A percentile compares a stretch with the other conserved stretches of the same genome.
These are phyloP conservation scores for Galeopterus variegatus DNA, from an alignment of 2,113 vertebrate species.

Conservation along the genomic window DNA sequence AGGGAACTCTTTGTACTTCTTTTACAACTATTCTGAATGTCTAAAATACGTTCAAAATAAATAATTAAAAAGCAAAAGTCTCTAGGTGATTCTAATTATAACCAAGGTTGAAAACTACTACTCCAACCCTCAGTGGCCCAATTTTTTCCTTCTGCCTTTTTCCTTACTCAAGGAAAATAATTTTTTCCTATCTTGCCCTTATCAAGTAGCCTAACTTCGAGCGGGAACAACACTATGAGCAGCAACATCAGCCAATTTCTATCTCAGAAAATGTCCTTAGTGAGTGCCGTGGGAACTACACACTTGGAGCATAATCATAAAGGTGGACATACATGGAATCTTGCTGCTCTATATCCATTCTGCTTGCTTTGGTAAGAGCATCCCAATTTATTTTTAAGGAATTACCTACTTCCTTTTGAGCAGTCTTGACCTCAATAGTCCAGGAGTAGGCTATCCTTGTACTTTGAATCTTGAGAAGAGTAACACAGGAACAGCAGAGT, in stretches of 20 bases:
- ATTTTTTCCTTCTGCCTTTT: not conserved
- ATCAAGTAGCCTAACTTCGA: not conserved
- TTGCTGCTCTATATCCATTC: not conserved
- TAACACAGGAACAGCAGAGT: not conserved
- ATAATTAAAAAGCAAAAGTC: conserved; percentile 16
- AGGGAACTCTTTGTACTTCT: not conserved
- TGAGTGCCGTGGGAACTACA: not conserved
- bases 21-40: not conserved
- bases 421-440: not conserved
- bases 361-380: conserved; percentile 2
- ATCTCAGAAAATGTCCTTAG: not conserved
- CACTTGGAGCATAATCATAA: not conserved
- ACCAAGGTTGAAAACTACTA: not conserved
- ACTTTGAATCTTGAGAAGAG: conserved; percentile 40
- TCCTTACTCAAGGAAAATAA: not conserved
- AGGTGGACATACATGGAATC: not conserved
- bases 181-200: not conserved
- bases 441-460: not conserved
- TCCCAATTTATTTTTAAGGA: conserved; percentile 17
- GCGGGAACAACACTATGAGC: not conserved
- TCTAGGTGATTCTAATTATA: not conserved
- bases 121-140: not conserved
- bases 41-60: conserved; percentile 60
- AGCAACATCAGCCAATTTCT: not conserved
- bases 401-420: not conserved